phyloP scores from a whole-genome alignment of 2,888 invertebrate genomes.

The Leucophenga maculata region DNA sequence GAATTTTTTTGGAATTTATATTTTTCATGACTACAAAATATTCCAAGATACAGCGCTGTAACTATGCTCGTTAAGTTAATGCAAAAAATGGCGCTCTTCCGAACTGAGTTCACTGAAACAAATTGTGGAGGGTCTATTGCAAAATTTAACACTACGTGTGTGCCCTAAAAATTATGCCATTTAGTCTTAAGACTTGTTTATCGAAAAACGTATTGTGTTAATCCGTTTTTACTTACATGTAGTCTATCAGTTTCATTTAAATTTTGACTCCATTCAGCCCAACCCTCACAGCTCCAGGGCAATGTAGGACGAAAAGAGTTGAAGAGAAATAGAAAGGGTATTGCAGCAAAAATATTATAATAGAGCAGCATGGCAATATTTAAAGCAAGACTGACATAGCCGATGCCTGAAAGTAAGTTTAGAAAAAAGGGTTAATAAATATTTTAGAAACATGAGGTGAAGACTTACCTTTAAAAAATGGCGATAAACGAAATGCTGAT shows the following conservation, averaged over 20 bases:
- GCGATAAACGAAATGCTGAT: conserved; percentile 84
- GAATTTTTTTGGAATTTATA: too few species aligned
- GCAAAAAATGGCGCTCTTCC: too few species aligned
- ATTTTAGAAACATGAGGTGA: background rate
- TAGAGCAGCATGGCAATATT: conserved; percentile 85
- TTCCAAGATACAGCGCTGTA: too few species aligned
- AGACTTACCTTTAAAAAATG: conserved; percentile 86
- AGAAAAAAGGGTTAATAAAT: too few species aligned
- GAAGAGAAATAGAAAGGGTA: conserved; percentile 84
- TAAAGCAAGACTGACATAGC: conserved; percentile 84
- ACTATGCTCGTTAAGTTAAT: too few species aligned
- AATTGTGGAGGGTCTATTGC: too few species aligned
- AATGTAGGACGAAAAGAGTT: conserved; percentile 79
- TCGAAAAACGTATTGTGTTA: too few species aligned
- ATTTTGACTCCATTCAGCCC: conserved; percentile 1
- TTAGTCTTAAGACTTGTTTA: too few species aligned
- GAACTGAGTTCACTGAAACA: too few species aligned
- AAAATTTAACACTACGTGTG: too few species aligned
- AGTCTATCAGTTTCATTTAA: conserved; percentile 3
- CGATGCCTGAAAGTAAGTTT: conserved; percentile 79
- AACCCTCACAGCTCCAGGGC: conserved; percentile 86
- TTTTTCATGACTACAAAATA: too few species aligned
- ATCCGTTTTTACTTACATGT: background rate
- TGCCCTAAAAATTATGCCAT: too few species aligned
- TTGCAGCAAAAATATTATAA: conserved; percentile 86